Evolutionary conservation across 2,797 vertebrate species (phyloP).

Genomic region (Apogon talboti): DNA sequence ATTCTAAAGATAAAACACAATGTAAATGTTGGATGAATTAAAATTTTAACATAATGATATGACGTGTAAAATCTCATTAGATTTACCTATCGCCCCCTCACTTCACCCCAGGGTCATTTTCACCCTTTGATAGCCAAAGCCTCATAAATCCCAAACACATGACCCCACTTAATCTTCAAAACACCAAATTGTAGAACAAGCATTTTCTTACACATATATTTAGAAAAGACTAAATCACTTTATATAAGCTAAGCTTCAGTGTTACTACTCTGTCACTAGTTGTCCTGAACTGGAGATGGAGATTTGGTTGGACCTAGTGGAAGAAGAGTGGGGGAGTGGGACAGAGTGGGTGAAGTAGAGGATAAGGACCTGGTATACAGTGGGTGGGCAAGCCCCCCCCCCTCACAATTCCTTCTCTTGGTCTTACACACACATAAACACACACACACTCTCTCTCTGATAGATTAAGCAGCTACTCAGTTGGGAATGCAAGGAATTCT

Average conservation of each 20-base stretch:
- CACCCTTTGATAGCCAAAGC: slow-evolving; percentile 76
- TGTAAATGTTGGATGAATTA: background rate
- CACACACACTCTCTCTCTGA: slow-evolving; percentile 53
- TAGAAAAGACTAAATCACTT: slow-evolving; percentile 27
- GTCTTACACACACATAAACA: slow-evolving; percentile 22
- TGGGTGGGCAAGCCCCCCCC: slow-evolving; percentile 64
- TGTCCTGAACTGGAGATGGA: slow-evolving; percentile 20
- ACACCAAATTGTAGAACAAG: slow-evolving; percentile 59
- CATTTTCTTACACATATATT: slow-evolving; percentile 48
- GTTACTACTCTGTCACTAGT: background rate
- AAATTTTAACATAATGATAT: background rate
- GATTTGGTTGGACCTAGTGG: slow-evolving; percentile 11
- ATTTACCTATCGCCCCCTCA: slow-evolving; percentile 41
- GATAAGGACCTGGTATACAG: slow-evolving; percentile 53
- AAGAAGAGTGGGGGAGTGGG: slow-evolving; percentile 21
- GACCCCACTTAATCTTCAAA: slow-evolving; percentile 79
- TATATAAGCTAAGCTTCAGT: slow-evolving; percentile 7
- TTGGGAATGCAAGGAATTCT: slow-evolving; percentile 91
- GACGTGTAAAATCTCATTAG: slow-evolving; percentile 11
- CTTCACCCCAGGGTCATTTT: slow-evolving; percentile 57
- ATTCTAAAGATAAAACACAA: background rate
- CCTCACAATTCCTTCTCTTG: slow-evolving; percentile 34
- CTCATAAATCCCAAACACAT: slow-evolving; percentile 83
- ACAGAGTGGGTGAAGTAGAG: slow-evolving; percentile 29
- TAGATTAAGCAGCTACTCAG: slow-evolving; percentile 85